Evolutionary conservation across 2,797 vertebrate species (phyloP).

Genomic region (Clarias platycephalus): DNA sequence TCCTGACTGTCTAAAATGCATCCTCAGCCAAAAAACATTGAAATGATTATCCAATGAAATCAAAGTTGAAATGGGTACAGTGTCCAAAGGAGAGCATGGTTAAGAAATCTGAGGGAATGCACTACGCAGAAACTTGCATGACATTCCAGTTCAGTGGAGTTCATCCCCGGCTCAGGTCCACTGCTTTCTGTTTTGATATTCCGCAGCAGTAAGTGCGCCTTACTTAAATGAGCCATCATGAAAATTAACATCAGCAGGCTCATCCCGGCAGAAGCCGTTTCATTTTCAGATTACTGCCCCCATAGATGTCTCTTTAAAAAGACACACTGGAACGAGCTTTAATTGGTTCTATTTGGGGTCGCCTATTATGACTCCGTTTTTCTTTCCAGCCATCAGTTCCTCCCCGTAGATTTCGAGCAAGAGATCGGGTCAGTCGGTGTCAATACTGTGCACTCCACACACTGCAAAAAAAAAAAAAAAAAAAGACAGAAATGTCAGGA

Average conservation of each 20-base stretch:
- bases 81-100: neutral
- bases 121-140: neutral
- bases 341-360: slow-evolving; percentile 32
- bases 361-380: slow-evolving; percentile 5
- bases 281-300: slow-evolving; percentile 30
- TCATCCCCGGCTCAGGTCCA: neutral
- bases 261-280: slow-evolving; percentile 5
- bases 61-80: neutral
- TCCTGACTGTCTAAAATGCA: neutral
- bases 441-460: slow-evolving; percentile 13
- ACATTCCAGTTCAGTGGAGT: neutral
- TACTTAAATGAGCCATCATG: slow-evolving; percentile 17
- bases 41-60: neutral
- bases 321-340: slow-evolving; percentile 32
- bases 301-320: slow-evolving; percentile 32
- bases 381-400: slow-evolving; percentile 28
- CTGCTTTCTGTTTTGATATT: slow-evolving; percentile 8
- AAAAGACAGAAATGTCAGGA: slow-evolving; percentile 10
- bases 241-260: slow-evolving; percentile 32
- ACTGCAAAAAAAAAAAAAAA: neutral
- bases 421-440: slow-evolving; percentile 1
- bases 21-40: neutral
- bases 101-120: neutral
- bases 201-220: neutral
- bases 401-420: slow-evolving; percentile 30